Evolutionary conservation across 2,113 vertebrate genomes (phyloP).

Genomic region (Salvelinus alpinus): DNA sequence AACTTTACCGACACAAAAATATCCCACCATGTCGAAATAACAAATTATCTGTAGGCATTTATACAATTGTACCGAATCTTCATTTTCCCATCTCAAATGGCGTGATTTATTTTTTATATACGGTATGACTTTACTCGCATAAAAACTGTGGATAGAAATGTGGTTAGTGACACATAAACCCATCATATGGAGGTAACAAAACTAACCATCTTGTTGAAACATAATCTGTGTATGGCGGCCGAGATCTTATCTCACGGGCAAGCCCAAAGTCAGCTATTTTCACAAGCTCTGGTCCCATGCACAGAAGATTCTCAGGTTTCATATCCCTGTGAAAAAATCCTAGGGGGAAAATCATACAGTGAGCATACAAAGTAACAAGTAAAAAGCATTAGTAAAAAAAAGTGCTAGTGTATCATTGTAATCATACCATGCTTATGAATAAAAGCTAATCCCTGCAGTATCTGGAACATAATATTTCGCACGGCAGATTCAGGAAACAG

Average conservation of each 20-base stretch:
- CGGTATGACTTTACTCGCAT: too few relatives aligned
- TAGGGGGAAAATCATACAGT: conserved; percentile 39
- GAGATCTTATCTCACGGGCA: conserved; percentile 92
- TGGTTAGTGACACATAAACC: too few relatives aligned
- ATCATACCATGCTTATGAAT: conserved; percentile 95
- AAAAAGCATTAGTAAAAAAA: not conserved
- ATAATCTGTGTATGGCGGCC: conserved; percentile 96
- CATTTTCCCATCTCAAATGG: too few relatives aligned
- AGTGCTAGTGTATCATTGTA: not conserved
- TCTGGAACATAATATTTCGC: conserved; percentile 98
- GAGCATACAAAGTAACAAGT: not conserved
- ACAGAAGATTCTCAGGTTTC: conserved; percentile 97
- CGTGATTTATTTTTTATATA: too few relatives aligned
- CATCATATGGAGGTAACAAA: not conserved
- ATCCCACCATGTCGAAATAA: too few relatives aligned
- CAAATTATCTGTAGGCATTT: too few relatives aligned
- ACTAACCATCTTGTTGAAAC: conserved; percentile 92
- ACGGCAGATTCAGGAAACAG: conserved; percentile 96
- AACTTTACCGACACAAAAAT: too few relatives aligned
- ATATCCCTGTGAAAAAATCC: conserved; percentile 98
- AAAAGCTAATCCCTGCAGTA: conserved; percentile 94
- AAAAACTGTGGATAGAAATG: too few relatives aligned
- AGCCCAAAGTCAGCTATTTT: conserved; percentile 98
- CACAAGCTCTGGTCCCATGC: conserved; percentile 96
- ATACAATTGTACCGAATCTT: too few relatives aligned